Conservation (phyloP, 2,797 vertebrate species). For the Phoebastria nigripes region DNA sequence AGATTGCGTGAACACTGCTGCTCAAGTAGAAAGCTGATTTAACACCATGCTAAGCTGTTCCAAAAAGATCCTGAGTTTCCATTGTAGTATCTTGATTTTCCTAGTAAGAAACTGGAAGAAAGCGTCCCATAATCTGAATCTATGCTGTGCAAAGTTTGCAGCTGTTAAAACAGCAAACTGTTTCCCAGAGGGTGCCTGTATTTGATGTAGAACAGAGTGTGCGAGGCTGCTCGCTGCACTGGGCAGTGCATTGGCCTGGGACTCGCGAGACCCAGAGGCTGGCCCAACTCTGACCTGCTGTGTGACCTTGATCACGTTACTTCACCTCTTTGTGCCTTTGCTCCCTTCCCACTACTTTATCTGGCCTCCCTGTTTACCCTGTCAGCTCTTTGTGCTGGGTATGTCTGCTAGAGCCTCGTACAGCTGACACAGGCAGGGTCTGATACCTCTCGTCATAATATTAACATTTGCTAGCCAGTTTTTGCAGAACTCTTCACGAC, state of each 20-base stretch:
- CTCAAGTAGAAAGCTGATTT: neutral
- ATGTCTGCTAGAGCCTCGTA: neutral
- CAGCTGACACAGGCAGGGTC: neutral
- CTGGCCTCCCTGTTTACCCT: neutral
- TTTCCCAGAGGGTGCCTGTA: neutral
- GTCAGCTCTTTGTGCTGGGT: neutral
- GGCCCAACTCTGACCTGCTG: neutral
- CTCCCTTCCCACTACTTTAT: neutral
- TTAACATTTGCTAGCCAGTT: neutral
- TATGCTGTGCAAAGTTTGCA: neutral
- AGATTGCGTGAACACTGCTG: neutral
- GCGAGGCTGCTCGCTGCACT: neutral
- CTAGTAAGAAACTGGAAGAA: neutral
- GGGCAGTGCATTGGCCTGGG: neutral
- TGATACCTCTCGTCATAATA: neutral
- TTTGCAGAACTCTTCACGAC: neutral
- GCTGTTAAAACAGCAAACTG: conserved; percentile 41
- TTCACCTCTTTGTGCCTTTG: neutral
- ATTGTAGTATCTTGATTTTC: neutral
- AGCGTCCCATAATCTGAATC: neutral
- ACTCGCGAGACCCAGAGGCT: accelerated
- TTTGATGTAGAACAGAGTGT: neutral
- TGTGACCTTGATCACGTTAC: neutral
- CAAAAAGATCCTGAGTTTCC: neutral
- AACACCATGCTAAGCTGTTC: neutral